phyloP scores from a whole-genome alignment of 2,113 vertebrate genomes.

The Barnardius zonarius region DNA sequence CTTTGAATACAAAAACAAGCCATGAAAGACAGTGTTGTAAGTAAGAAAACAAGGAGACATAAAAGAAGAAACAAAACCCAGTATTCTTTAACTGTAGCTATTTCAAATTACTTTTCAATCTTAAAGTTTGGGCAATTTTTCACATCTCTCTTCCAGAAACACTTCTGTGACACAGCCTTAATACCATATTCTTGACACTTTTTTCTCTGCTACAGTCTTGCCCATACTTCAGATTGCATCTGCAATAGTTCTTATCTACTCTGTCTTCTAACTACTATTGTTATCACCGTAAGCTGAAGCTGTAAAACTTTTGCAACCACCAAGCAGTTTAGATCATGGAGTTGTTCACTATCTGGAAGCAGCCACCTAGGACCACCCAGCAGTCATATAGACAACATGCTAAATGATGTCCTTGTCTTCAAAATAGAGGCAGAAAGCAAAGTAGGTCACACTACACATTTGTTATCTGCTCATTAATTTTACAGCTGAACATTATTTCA shows the following conservation, averaged over 20 bases:
- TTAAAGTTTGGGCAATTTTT: neutral
- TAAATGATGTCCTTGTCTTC: neutral
- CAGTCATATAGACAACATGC: neutral
- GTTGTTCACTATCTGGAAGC: neutral
- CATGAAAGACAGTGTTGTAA: neutral
- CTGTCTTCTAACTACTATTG: neutral
- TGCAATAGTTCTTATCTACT: neutral
- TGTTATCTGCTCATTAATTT: constrained; percentile 14
- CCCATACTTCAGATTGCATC: neutral
- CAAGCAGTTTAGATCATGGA: neutral
- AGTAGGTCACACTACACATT: neutral
- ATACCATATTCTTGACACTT: neutral
- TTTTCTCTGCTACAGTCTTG: neutral
- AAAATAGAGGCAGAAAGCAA: neutral
- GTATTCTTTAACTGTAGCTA: neutral
- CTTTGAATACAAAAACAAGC: neutral
- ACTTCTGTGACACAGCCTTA: neutral
- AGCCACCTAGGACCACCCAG: neutral
- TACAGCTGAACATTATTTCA: neutral
- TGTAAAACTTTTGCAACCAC: neutral
- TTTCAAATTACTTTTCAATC: neutral
- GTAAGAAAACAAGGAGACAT: neutral
- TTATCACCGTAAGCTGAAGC: neutral
- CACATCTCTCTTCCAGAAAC: neutral
- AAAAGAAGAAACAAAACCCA: neutral